Evolutionary conservation across 2,797 vertebrate species (phyloP), one percentile per base, ranked within the genome.

Genomic region (Naso thynnoides): DNA sequence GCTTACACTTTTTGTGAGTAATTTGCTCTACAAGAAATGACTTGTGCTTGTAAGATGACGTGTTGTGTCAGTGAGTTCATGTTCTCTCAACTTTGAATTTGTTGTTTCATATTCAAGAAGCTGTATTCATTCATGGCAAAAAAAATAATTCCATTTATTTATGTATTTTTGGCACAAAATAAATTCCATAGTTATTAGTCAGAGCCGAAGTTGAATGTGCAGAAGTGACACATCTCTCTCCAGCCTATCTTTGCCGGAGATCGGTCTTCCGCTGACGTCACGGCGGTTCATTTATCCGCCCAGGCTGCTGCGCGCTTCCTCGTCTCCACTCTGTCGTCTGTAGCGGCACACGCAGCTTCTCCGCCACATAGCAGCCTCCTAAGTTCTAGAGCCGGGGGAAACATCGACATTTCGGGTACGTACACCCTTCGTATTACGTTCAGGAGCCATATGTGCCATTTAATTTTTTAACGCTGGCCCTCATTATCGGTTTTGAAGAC

Each of bases 221-320:
- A 18, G 29, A 71, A 90, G 86, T 84, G 86, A 80, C 66, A 66
- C 47, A n/a, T 86, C 86, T 8, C 0, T 4, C 6, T 59, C 3
- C n/a, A 1, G 3, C 6, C 62, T 48, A 69, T 78, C 85, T 74
- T 23, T 49, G 79, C 6, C 11, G 47, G 61, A 47, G 59, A 4
- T 14, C 59, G 52, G 56, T 8, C 54, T 27, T 10, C 21, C 8
- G 57, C 19, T 89, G 87, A 91, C 91, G 91, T 91, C 91, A 90
- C 68, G 38, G 53, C 44, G 67, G 61, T 26, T 56, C 26, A 49
- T 74, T 78, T 69, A 71, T 72, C 71, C 77, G 55, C 75, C 79
- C 80, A 31, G 64, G 50, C 67, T 47, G 63, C 54, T 42, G 56
- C n/a, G n/a, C n/a, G 63, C 72, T 90, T 88, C 88, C 84, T 84